A percentile compares a stretch with the other conserved stretches of the same genome.
These are phyloP conservation scores for Cercopithecus mona DNA, from an alignment of 2,113 vertebrate species.

Conservation along the genomic window DNA sequence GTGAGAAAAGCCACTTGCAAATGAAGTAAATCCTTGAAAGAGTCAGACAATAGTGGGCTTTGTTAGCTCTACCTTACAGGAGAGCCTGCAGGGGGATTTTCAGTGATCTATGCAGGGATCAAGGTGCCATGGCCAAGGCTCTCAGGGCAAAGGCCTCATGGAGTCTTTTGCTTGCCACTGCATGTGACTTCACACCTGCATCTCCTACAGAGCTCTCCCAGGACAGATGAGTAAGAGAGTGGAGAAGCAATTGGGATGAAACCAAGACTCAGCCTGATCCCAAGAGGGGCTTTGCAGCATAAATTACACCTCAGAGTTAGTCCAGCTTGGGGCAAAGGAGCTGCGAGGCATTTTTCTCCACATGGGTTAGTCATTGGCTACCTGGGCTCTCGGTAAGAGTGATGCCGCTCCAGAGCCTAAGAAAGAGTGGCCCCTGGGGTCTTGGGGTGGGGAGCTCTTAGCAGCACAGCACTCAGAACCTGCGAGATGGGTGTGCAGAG, in stretches of 20 bases:
- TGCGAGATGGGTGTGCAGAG: neutral
- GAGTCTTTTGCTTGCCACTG: too few species aligned
- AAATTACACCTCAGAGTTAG: neutral
- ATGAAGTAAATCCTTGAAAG: neutral
- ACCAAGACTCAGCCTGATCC: neutral
- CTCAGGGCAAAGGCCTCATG: neutral
- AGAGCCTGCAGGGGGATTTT: too few species aligned
- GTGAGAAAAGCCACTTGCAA: neutral
- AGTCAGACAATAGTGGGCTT: neutral
- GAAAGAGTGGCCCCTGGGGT: too few species aligned
- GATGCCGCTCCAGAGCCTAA: neutral
- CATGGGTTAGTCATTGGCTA: rapidly evolving
- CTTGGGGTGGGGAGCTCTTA: neutral
- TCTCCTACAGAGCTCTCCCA: neutral
- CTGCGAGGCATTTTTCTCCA: rapidly evolving
- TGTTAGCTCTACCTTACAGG: too few species aligned
- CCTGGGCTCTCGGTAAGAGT: neutral
- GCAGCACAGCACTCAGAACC: neutral
- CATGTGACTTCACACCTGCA: neutral
- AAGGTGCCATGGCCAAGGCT: neutral
- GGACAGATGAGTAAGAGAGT: neutral
- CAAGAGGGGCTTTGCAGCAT: too few species aligned
- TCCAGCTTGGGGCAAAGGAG: neutral
- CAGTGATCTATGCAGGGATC: too few species aligned
- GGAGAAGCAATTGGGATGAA: neutral